Conservation (phyloP, 2,888 invertebrate genomes). For the Drosophila neonasuta region DNA sequence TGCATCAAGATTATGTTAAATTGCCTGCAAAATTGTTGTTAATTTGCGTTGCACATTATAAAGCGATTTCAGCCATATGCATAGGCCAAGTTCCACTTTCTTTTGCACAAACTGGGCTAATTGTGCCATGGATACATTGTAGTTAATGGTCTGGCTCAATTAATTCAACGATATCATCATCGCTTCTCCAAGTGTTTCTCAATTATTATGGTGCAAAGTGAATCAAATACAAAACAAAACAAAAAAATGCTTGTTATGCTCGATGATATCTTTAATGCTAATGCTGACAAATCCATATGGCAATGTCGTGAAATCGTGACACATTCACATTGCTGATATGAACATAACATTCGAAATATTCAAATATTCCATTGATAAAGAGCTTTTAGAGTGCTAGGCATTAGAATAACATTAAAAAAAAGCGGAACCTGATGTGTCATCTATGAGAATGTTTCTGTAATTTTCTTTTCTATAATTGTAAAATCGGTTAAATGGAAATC, state of each 20-base stretch:
- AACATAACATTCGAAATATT: constrained; percentile 10
- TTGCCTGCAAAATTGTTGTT: constrained; percentile 75
- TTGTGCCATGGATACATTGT: constrained; percentile 63
- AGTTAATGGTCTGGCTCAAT: constrained; percentile 42
- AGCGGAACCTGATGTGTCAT: constrained; percentile 18
- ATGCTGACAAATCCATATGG: constrained; percentile 1
- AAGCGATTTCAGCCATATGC: constrained; percentile 66
- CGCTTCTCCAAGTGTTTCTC: constrained; percentile 1
- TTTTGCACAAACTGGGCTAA: constrained; percentile 61
- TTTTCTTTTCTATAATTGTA: neutral
- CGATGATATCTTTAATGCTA: constrained; percentile 23
- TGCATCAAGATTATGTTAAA: constrained; percentile 74
- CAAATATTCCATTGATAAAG: constrained; percentile 27
- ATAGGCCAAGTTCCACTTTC: constrained; percentile 71
- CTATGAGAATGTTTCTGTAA: neutral
- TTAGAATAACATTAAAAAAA: neutral
- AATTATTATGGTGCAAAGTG: constrained; percentile 13
- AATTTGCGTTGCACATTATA: constrained; percentile 72
- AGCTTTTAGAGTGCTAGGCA: constrained; percentile 1
- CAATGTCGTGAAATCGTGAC: constrained; percentile 13
- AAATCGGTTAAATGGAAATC: constrained; percentile 5
- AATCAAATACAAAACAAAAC: neutral
- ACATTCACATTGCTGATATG: constrained; percentile 6
- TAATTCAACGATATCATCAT: constrained; percentile 26
- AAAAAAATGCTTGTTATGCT: neutral